Evolutionary conservation across 23 tunicate species (phyloP).

Genomic region (Botrylloides violaceus): DNA sequence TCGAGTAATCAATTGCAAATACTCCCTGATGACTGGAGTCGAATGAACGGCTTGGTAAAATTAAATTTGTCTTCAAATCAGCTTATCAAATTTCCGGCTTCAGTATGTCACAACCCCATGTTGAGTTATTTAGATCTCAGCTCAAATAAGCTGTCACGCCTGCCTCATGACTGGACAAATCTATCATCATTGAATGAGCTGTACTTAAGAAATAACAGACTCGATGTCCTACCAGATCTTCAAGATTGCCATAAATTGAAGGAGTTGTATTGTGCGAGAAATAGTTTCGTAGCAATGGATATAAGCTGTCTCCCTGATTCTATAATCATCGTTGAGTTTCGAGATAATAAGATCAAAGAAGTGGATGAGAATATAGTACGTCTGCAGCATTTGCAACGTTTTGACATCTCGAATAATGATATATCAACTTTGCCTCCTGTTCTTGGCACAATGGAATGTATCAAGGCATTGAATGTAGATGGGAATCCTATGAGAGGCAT

Average conservation of each 20-base stretch:
- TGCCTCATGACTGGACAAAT: slow-evolving; percentile 31
- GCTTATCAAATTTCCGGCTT: slow-evolving; percentile 25
- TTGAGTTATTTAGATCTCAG: slow-evolving; percentile 39
- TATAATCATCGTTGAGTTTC: slow-evolving; percentile 46
- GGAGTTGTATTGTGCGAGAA: slow-evolving; percentile 65
- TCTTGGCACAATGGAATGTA: slow-evolving; percentile 39
- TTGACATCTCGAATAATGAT: slow-evolving; percentile 76
- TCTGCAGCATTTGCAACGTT: slow-evolving; percentile 36
- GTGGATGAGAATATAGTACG: slow-evolving; percentile 16
- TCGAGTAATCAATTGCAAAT: slow-evolving; percentile 42
- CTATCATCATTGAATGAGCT: slow-evolving; percentile 33
- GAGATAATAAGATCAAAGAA: slow-evolving; percentile 55
- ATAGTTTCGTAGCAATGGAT: slow-evolving; percentile 28
- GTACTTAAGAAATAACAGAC: slow-evolving; percentile 43
- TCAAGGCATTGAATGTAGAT: slow-evolving; percentile 51
- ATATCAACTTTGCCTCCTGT: slow-evolving; percentile 61
- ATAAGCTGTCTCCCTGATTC: slow-evolving; percentile 25
- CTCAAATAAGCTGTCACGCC: slow-evolving; percentile 29
- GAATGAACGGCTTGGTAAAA: slow-evolving; percentile 25
- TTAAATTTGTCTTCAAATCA: slow-evolving; percentile 45
- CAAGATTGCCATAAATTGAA: slow-evolving; percentile 25
- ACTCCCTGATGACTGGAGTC: slow-evolving; percentile 11
- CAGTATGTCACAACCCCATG: background rate
- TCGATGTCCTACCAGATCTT: slow-evolving; percentile 31
- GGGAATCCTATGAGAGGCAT: slow-evolving; percentile 82